Evolutionary conservation across 2,113 vertebrate genomes (phyloP).

Genomic region (Crotalus viridis): DNA sequence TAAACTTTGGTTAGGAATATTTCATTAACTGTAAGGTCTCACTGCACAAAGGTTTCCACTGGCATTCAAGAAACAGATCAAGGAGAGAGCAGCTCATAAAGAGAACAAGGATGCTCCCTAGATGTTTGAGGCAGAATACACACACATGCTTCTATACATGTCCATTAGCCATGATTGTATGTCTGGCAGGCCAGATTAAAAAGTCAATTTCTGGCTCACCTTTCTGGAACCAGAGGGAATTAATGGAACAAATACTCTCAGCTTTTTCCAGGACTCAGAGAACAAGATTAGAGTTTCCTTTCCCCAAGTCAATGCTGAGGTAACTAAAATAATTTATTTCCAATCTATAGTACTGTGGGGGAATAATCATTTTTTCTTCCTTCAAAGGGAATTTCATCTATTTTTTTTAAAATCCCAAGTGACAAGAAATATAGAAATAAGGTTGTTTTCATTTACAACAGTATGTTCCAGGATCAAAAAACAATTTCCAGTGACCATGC

Average conservation of each 20-base stretch:
- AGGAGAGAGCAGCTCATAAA: neutral
- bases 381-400: neutral
- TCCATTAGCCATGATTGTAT: neutral
- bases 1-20: neutral
- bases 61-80: neutral
- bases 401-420: neutral
- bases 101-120: neutral
- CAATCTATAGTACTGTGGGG: neutral
- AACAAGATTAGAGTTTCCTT: neutral
- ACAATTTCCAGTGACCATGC: neutral
- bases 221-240: neutral
- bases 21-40: neutral
- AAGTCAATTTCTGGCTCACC: neutral
- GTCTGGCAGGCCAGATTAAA: neutral
- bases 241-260: neutral
- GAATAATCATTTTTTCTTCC: neutral
- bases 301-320: neutral
- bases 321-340: neutral
- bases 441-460: neutral
- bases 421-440: neutral
- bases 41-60: neutral
- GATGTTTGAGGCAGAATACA: neutral
- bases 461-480: neutral
- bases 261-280: neutral
- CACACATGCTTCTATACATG: neutral